Base-by-base conservation (phyloP, 1,140 invertebrate genomes). In the Penaeus indicus region DNA sequence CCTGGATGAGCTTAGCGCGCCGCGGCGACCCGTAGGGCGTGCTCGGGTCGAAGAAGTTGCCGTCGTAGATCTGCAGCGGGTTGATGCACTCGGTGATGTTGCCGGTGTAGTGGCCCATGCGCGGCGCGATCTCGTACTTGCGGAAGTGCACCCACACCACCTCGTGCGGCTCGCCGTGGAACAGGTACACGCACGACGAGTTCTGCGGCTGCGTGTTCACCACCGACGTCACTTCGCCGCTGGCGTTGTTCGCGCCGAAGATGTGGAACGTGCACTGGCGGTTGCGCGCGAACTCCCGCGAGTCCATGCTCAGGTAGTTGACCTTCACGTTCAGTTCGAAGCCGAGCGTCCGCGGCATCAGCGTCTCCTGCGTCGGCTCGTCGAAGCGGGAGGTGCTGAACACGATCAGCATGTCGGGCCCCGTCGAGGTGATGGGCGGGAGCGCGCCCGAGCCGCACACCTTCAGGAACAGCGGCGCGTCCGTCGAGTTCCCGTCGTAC, bases 301-400 rank as follows among this genome's bases (percentile, higher is more conserved):
- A 90, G 64, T 90, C 90, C 90, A 91, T 91, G 62, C 88, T 89
- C 8, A 89, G 95, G 95, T 97, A 92, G 84, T 91, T 93, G 92
- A 96, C 96, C 94, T 96, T 95, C 89, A 97, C 96, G 94, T 97
- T 96, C 67, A 97, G 93, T 92, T 97, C 97, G 92, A 97, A 97
- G 80, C 97, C 97, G 92, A 97, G 96, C 54, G 97, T 94, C 3
- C 95, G 95, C 92, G 96, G 95, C 62, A 95, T 90, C 47, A 88
- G 79, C 4, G 87, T 89, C 62, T 89, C 89, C 47, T 90, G 90
- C 11, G 84, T 94, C 92, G 97, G 96, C 88, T 96, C 97, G 91
- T 97, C 97, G 93, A 96, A 97, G 5, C 96, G 96, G 38, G 96
- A 97, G n/a, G 96, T 97, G 86, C 96, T 96, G 92, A 98, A 97